Percentiles rank a stretch among this genome's conserved stretches.
phyloP scores from a whole-genome alignment of 1,140 invertebrate genomes.

The Zophobas morio region DNA sequence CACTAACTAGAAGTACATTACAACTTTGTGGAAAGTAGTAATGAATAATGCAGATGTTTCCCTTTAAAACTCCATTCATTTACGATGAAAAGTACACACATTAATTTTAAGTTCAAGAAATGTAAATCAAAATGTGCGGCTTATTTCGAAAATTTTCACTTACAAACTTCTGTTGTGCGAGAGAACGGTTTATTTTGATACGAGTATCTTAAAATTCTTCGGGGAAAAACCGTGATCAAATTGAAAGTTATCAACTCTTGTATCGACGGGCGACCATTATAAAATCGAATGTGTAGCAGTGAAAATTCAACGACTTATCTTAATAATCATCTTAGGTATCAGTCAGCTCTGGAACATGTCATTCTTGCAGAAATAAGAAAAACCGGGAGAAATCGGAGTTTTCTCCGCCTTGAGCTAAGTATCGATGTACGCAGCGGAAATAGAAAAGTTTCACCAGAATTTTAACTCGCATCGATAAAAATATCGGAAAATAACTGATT shows the following conservation, averaged over 20 bases:
- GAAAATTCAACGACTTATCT: constrained; percentile 23
- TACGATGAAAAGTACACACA: constrained; percentile 7
- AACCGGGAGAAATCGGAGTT: not conserved
- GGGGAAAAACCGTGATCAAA: not conserved
- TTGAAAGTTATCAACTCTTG: constrained; percentile 3
- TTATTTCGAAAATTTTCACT: not conserved
- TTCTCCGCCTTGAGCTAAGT: constrained; percentile 1
- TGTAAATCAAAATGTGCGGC: not conserved
- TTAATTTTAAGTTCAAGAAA: not conserved
- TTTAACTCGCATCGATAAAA: too few species aligned
- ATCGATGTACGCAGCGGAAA: constrained; percentile 15
- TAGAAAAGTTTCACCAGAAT: constrained; percentile 23
- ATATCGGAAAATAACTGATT: too few species aligned
- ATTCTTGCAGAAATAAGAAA: constrained; percentile 10
- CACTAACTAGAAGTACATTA: constrained; percentile 28
- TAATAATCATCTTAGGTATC: constrained; percentile 27
- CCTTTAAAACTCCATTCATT: constrained; percentile 1
- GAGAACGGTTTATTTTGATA: too few species aligned
- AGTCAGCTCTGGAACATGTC: constrained; percentile 4
- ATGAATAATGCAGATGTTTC: constrained; percentile 37
- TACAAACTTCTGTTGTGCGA: too few species aligned
- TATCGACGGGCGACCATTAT: constrained; percentile 4
- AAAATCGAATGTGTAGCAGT: constrained; percentile 10
- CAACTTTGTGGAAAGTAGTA: constrained; percentile 34
- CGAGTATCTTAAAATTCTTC: too few species aligned